Percentiles rank a stretch among this genome's conserved stretches.
These are phyloP conservation scores for Astyanax mexicanus DNA, from an alignment of 2,797 vertebrate genomes.

Conservation along the genomic window DNA sequence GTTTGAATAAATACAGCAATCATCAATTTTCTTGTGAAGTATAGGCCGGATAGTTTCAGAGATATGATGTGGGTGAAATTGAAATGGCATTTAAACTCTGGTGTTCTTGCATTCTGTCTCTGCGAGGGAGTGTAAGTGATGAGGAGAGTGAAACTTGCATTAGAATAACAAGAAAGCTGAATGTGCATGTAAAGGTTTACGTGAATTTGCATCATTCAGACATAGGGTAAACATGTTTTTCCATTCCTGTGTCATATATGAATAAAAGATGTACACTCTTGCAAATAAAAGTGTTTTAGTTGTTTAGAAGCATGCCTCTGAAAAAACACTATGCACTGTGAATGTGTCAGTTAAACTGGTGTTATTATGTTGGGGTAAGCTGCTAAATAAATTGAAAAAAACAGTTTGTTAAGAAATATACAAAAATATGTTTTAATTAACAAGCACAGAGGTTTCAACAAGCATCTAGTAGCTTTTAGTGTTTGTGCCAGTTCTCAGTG, in stretches of 20 bases:
- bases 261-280: neutral
- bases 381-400: too few relatives aligned
- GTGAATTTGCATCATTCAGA: neutral
- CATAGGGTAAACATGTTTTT: neutral
- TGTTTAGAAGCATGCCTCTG: neutral
- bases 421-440: too few relatives aligned
- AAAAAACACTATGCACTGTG: neutral
- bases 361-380: too few relatives aligned
- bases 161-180: neutral
- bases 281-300: neutral
- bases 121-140: slow-evolving; percentile 15
- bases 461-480: too few relatives aligned
- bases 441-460: too few relatives aligned
- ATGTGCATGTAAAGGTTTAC: neutral
- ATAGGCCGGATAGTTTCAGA: slow-evolving; percentile 24
- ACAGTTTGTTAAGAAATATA: too few relatives aligned
- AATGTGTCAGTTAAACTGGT: too few relatives aligned
- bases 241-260: too few relatives aligned
- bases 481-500: too few relatives aligned
- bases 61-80: slow-evolving; percentile 32
- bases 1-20: slow-evolving; percentile 36
- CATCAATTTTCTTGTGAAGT: slow-evolving; percentile 31
- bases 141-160: neutral
- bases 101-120: slow-evolving; percentile 15
- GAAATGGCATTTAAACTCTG: slow-evolving; percentile 32